A percentile compares a stretch with the other conserved stretches of the same genome.
Evolutionary conservation across 2,797 vertebrate species (phyloP).

Genomic region (Kryptolebias ocellatus): DNA sequence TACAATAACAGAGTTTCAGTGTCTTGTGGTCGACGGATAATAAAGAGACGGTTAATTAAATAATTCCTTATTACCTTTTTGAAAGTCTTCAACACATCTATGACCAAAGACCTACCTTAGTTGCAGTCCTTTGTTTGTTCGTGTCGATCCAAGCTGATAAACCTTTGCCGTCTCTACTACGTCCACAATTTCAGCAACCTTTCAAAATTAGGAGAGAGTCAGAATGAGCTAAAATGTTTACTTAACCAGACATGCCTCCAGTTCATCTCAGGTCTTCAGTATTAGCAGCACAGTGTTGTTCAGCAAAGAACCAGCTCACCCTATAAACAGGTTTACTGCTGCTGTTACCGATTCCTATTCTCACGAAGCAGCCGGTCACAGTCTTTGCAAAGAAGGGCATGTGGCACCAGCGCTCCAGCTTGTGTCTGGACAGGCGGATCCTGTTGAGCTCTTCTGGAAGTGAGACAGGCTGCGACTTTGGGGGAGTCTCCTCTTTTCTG

Average conservation of each 20-base stretch:
- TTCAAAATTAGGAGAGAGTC: slow-evolving; percentile 1
- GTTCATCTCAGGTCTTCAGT: neutral
- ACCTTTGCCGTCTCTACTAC: slow-evolving; percentile 98
- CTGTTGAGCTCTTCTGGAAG: slow-evolving; percentile 95
- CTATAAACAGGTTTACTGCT: slow-evolving; percentile 98
- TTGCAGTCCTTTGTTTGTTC: slow-evolving; percentile 98
- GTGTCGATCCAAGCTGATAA: slow-evolving; percentile 94
- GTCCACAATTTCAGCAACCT: slow-evolving; percentile 98
- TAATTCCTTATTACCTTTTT: slow-evolving; percentile 65
- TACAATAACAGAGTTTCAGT: neutral
- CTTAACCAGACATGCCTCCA: neutral
- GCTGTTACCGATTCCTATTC: slow-evolving; percentile 98
- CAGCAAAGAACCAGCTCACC: slow-evolving; percentile 73
- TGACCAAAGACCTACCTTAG: slow-evolving; percentile 81
- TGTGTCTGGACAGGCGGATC: slow-evolving; percentile 94
- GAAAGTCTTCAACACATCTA: slow-evolving; percentile 28
- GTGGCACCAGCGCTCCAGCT: slow-evolving; percentile 98
- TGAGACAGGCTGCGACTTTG: slow-evolving; percentile 95
- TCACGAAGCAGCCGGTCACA: slow-evolving; percentile 96
- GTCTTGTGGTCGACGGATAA: neutral
- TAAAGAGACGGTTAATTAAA: neutral
- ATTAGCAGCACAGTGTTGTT: neutral
- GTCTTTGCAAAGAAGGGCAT: slow-evolving; percentile 99
- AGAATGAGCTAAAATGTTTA: neutral
- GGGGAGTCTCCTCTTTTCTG: slow-evolving; percentile 94